A percentile compares a stretch with the other conserved stretches of the same genome.
phyloP scores from a whole-genome alignment of 2,113 vertebrate genomes.

The Chaetura pelagica region DNA sequence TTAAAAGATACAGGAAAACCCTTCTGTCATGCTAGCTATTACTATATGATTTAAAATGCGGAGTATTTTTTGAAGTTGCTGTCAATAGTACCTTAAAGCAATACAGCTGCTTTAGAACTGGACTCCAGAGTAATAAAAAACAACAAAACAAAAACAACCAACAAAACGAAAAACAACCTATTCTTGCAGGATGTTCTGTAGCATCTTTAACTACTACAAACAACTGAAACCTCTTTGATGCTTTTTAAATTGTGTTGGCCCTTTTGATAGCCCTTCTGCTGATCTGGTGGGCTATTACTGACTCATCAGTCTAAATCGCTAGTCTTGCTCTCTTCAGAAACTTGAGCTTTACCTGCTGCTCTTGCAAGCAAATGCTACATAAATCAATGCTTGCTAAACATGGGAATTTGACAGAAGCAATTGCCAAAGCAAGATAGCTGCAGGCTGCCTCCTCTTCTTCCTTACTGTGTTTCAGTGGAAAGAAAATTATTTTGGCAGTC shows the following conservation, averaged over 20 bases:
- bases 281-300: neutral
- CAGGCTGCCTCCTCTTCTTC: neutral
- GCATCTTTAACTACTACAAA: neutral
- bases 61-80: neutral
- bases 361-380: neutral
- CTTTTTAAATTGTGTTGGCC: neutral
- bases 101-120: neutral
- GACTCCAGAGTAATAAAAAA: neutral
- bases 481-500: neutral
- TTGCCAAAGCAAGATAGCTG: neutral
- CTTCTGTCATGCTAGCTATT: neutral
- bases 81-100: neutral
- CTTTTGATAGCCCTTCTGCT: neutral
- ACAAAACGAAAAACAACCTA: neutral
- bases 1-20: neutral
- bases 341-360: neutral
- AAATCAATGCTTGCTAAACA: neutral
- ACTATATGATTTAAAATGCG: neutral
- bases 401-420: neutral
- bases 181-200: neutral
- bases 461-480: neutral
- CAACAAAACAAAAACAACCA: too few species aligned
- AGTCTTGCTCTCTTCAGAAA: neutral
- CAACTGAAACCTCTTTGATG: neutral
- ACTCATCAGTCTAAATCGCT: neutral